phyloP scores from a whole-genome alignment of 2,888 invertebrate genomes.

The Trissoscelio sp. region DNA sequence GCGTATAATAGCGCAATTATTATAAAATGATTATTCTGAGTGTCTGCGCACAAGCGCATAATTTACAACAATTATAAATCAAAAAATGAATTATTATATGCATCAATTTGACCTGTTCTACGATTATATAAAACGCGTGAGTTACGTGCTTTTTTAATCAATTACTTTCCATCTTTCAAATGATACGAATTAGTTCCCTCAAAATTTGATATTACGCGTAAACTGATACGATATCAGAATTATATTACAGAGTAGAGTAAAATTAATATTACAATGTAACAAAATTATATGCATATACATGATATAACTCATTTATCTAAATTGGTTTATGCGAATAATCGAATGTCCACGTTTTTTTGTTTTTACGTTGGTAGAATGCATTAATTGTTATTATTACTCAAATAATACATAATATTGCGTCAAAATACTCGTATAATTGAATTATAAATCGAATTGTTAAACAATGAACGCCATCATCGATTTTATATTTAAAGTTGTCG shows the following conservation, averaged over 20 bases:
- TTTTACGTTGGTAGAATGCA: background rate
- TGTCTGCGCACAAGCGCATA: slow-evolving; percentile 8
- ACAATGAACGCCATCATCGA: background rate
- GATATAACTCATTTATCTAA: background rate
- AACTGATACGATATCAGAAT: background rate
- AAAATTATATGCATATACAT: background rate
- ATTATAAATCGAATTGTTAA: slow-evolving; percentile 8
- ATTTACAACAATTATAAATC: slow-evolving; percentile 12
- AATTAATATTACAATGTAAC: background rate
- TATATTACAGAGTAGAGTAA: background rate
- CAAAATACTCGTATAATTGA: background rate
- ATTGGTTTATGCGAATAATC: slow-evolving; percentile 1
- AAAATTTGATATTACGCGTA: background rate
- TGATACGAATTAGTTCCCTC: too few relatives aligned
- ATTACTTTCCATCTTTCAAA: too few relatives aligned
- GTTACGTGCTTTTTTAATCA: too few relatives aligned
- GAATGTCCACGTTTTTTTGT: background rate
- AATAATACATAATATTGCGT: background rate
- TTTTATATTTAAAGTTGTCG: background rate
- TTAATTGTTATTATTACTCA: background rate
- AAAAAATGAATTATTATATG: slow-evolving; percentile 1
- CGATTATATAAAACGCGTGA: background rate
- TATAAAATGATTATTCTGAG: slow-evolving; percentile 26
- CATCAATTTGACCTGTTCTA: background rate
- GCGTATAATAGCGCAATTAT: slow-evolving; percentile 39